Evolutionary conservation across 2,888 invertebrate genomes (phyloP).

Genomic region (Altica lythri): DNA sequence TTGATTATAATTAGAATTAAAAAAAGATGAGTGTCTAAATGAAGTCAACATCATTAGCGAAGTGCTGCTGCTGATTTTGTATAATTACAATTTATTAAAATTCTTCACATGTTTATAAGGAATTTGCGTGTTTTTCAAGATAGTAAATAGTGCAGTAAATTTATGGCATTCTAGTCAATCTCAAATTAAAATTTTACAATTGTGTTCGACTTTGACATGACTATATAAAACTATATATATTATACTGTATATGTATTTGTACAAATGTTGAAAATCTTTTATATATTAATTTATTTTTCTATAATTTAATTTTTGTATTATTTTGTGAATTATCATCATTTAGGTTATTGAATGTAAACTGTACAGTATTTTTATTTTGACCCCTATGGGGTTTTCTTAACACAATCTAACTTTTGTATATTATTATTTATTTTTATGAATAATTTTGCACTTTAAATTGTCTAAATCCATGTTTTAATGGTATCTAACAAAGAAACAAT

Average conservation of each 20-base stretch:
- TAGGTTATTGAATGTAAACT: constrained; percentile 49
- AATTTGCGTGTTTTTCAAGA: too few relatives aligned
- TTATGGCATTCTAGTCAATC: background rate
- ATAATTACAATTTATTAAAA: too few relatives aligned
- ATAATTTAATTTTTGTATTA: constrained; percentile 46
- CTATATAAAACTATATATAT: constrained; percentile 32
- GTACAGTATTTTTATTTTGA: constrained; percentile 49
- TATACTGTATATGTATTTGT: constrained; percentile 39
- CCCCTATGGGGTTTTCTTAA: constrained; percentile 51
- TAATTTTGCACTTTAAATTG: constrained; percentile 39
- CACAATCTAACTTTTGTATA: constrained; percentile 51
- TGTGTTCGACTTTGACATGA: constrained; percentile 31
- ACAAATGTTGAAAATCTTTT: constrained; percentile 41
- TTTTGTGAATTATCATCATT: constrained; percentile 46
- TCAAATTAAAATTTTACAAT: background rate
- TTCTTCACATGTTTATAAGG: too few relatives aligned
- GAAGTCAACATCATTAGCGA: too few relatives aligned
- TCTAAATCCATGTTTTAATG: constrained; percentile 55
- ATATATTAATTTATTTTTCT: constrained; percentile 41
- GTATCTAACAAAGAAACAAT: constrained; percentile 44
- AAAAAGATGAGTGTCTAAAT: too few relatives aligned
- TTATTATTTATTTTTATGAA: constrained; percentile 55
- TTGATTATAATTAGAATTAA: too few relatives aligned
- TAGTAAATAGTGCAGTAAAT: too few relatives aligned
- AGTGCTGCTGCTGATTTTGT: too few relatives aligned